phyloP scores from a whole-genome alignment of 2,113 vertebrate genomes.

The Nothoprocta pentlandii region DNA sequence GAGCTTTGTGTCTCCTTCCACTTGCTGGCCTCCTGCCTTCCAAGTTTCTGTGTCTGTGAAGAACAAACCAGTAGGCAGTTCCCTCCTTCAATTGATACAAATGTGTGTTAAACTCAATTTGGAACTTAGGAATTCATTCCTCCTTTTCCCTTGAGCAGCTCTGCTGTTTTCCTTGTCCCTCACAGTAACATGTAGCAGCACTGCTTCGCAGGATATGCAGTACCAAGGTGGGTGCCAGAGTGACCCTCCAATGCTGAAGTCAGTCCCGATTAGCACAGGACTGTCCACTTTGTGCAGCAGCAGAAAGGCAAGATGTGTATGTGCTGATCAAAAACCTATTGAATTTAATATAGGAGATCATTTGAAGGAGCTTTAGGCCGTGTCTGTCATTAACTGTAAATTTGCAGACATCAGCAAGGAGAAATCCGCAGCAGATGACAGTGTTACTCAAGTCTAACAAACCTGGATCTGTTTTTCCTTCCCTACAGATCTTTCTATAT shows the following conservation, averaged over 20 bases:
- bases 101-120: neutral
- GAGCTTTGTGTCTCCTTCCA: neutral
- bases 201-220: fast-evolving
- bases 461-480: neutral
- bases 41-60: neutral
- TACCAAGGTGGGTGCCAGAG: neutral
- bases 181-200: neutral
- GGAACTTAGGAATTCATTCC: neutral
- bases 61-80: neutral
- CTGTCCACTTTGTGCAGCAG: fast-evolving
- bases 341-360: fast-evolving
- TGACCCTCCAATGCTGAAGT: neutral
- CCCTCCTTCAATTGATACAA: neutral
- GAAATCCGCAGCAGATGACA: neutral
- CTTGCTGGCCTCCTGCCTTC: neutral
- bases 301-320: neutral
- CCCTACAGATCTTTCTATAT: constrained; percentile 87
- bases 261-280: neutral
- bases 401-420: neutral
- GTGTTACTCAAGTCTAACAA: neutral
- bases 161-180: neutral
- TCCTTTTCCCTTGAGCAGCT: fast-evolving
- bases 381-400: neutral
- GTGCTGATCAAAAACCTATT: neutral
- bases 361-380: neutral